Base-by-base conservation (phyloP, 2,113 vertebrate genomes). In the Xiphophorus hellerii region DNA sequence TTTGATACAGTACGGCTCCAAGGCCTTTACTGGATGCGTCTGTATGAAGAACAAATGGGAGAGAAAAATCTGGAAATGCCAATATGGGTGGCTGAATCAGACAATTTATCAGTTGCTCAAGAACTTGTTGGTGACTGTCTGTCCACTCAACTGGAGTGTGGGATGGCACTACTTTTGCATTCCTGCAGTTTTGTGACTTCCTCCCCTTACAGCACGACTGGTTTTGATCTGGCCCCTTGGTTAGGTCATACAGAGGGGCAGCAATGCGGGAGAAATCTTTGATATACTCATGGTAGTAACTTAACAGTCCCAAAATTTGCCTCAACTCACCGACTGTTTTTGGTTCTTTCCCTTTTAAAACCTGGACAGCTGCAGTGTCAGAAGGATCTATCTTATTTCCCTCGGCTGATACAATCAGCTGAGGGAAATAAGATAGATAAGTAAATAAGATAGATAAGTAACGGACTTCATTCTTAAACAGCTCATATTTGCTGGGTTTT, bases 21-120 rank as follows among this genome's bases (percentile, higher is more conserved):
- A 73, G 39, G 8, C 71, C 71, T 10, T 51, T 64, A 22, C 62
- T 64, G 25, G 71, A 73, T 0, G 42, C 71, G 30, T 73, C 71
- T 15, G 71, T 73, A 25, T 73, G 71, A 8, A 65, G 29, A 29
- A 51, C 44, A 1, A 65, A 73, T 17, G 39, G 29, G 33, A 64
- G 28, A 14, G 37, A 31, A 25, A 60, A 71, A 33, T 71, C 69
- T 28, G 69, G 54, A 33, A 71, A 71, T 9, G 11, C 25, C 15
- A 71, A n/a, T 17, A 42, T 39, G 15, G 33, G 33, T 64, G 54
- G 54, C 25, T 39, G 25, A 27, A 28, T 60, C 25, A 61, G 33
- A 39, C 20, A 64, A 22, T 73, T 12, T n/a, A 51, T 33, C 12
- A 73, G 20, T 14, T n/a, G 1, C 33, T 73, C 71, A 12, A 73